A percentile compares a stretch with the other conserved stretches of the same genome.
These are phyloP conservation scores for Chelonia mydas DNA, from an alignment of 2,797 vertebrate species.

Conservation along the genomic window DNA sequence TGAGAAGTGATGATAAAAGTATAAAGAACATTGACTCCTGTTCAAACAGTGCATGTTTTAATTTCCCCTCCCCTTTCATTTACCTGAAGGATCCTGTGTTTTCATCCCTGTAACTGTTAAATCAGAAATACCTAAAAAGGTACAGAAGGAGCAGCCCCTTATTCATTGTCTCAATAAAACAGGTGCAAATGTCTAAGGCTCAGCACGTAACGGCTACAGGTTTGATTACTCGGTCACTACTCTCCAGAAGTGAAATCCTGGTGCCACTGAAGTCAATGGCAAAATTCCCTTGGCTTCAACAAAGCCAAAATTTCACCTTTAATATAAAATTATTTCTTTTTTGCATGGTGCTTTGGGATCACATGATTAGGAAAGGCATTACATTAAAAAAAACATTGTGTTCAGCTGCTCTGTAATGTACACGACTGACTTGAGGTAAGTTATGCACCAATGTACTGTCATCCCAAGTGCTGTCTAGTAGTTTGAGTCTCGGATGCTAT, in stretches of 20 bases:
- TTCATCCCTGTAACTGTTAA: conserved; percentile 2
- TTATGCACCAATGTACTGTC: background rate
- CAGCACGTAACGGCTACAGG: background rate
- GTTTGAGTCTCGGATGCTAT: background rate
- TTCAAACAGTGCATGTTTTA: background rate
- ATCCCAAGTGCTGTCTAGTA: background rate
- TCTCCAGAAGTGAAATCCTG: background rate
- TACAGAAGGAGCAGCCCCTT: background rate
- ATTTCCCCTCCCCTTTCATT: conserved; percentile 28
- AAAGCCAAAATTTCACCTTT: background rate
- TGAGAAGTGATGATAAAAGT: background rate
- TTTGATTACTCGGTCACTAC: background rate
- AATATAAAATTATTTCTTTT: background rate
- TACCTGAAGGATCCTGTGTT: background rate
- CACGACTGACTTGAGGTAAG: background rate
- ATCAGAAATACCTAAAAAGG: background rate
- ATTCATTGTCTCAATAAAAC: background rate
- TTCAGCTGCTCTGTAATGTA: background rate
- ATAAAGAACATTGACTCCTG: background rate
- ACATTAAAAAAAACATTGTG: background rate
- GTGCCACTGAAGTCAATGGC: background rate
- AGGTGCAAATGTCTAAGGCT: background rate
- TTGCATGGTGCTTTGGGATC: background rate
- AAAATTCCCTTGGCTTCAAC: background rate
- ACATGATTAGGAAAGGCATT: background rate